Evolutionary conservation across 1,140 invertebrate genomes (phyloP).

Genomic region (Nomia melanderi): DNA sequence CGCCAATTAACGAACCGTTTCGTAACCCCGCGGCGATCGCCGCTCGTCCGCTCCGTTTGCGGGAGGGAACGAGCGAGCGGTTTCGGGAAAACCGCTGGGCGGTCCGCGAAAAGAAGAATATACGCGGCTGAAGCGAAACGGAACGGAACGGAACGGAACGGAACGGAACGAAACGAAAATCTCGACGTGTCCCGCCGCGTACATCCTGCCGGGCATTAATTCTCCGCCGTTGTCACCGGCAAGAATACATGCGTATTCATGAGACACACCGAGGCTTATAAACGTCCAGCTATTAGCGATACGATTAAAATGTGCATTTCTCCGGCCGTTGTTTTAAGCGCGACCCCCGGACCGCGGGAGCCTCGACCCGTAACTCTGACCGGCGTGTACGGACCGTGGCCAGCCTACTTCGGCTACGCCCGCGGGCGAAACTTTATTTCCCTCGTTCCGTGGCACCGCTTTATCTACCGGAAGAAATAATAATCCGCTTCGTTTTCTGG

Average conservation of each 20-base stretch:
- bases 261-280: slow-evolving; percentile 74
- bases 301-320: slow-evolving; percentile 77
- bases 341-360: slow-evolving; percentile 30
- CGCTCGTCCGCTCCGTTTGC: no score
- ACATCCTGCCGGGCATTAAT: slow-evolving; percentile 69
- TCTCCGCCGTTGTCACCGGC: slow-evolving; percentile 69
- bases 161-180: slow-evolving; percentile 46
- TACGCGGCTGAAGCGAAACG: no score
- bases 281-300: slow-evolving; percentile 73
- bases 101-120: slow-evolving; percentile 33
- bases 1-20: slow-evolving; percentile 3
- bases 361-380: slow-evolving; percentile 56
- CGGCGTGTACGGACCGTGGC: slow-evolving; percentile 3
- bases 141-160: slow-evolving; percentile 43
- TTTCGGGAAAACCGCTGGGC: slow-evolving; percentile 25
- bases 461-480: slow-evolving; percentile 66
- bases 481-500: slow-evolving; percentile 50
- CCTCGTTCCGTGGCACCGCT: slow-evolving; percentile 15
- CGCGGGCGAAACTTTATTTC: slow-evolving; percentile 55
- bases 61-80: neutral
- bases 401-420: slow-evolving; percentile 38
- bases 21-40: no score
- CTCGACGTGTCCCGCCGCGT: slow-evolving; percentile 19
- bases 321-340: slow-evolving; percentile 70
- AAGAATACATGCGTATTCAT: slow-evolving; percentile 73